Percentiles rank a stretch among this genome's conserved stretches.
These are phyloP conservation scores for Chlamydotis undulata DNA, from an alignment of 2,113 vertebrate species.

Conservation along the genomic window DNA sequence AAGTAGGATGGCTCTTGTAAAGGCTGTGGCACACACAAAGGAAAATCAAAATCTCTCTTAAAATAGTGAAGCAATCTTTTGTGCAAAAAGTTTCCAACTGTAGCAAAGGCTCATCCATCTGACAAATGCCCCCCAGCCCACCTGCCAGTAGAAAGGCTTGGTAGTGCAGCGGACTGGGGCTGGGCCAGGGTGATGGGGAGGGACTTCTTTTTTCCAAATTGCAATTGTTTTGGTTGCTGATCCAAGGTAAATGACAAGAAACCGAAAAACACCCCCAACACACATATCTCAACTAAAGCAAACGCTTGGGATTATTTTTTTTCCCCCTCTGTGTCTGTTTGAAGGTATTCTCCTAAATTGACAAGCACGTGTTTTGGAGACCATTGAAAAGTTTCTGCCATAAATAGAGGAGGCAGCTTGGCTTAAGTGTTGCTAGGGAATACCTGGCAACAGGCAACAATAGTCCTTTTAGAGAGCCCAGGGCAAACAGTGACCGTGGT, in stretches of 20 bases:
- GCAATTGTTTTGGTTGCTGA: slow-evolving; percentile 69
- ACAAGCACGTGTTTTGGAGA: slow-evolving; percentile 85
- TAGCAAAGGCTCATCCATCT: slow-evolving; percentile 11
- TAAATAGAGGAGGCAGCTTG: slow-evolving; percentile 84
- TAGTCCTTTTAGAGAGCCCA: slow-evolving; percentile 83
- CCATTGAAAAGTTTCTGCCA: slow-evolving; percentile 84
- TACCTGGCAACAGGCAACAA: slow-evolving; percentile 87
- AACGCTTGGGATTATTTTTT: slow-evolving; percentile 68
- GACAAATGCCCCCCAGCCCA: background rate
- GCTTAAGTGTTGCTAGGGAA: slow-evolving; percentile 86
- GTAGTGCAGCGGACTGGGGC: background rate
- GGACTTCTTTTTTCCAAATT: slow-evolving; percentile 46
- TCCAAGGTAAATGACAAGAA: slow-evolving; percentile 73
- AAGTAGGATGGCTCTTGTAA: background rate
- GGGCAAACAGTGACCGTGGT: slow-evolving; percentile 87
- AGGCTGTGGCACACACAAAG: background rate
- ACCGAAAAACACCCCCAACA: slow-evolving; percentile 64
- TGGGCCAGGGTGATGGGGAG: background rate
- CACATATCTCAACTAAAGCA: slow-evolving; percentile 74
- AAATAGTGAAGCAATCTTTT: slow-evolving; percentile 53
- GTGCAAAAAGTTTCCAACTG: slow-evolving; percentile 2
- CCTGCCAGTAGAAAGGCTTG: background rate
- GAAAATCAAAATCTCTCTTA: slow-evolving; percentile 19
- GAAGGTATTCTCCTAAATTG: slow-evolving; percentile 79
- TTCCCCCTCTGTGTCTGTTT: slow-evolving; percentile 73